A percentile compares a stretch with the other conserved stretches of the same genome.
Conservation (phyloP, 2,113 vertebrate species). For the Notothenia rossii region DNA sequence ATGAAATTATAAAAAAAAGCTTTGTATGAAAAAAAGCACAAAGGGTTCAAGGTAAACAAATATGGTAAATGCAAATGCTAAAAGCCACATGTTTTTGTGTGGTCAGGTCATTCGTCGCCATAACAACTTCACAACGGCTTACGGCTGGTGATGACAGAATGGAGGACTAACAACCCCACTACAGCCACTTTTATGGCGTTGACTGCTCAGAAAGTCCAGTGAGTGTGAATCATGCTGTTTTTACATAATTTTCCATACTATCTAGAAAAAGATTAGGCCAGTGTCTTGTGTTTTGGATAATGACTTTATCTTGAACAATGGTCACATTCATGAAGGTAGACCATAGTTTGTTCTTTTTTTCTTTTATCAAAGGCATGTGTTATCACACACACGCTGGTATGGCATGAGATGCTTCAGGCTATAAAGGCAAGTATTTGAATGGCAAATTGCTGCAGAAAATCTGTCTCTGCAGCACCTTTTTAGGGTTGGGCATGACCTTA, state of each 20-base stretch:
- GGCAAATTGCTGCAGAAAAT: slow-evolving; percentile 81
- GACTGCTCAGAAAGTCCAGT: slow-evolving; percentile 59
- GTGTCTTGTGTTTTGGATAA: slow-evolving; percentile 79
- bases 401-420: slow-evolving; percentile 68
- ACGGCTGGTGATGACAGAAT: slow-evolving; percentile 39
- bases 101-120: slow-evolving; percentile 49
- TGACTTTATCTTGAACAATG: slow-evolving; percentile 79
- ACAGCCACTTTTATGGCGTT: slow-evolving; percentile 51
- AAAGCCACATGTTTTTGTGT: slow-evolving; percentile 60
- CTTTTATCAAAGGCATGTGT: slow-evolving; percentile 82
- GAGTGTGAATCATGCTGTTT: slow-evolving; percentile 77
- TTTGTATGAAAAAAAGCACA: slow-evolving; percentile 28
- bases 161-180: slow-evolving; percentile 49
- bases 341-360: slow-evolving; percentile 74
- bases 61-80: slow-evolving; percentile 69
- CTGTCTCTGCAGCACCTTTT: slow-evolving; percentile 52
- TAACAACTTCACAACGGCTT: slow-evolving; percentile 59
- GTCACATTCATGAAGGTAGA: slow-evolving; percentile 78
- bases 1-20: slow-evolving; percentile 37
- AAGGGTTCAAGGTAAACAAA: slow-evolving; percentile 65
- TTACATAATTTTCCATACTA: slow-evolving; percentile 86
- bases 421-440: slow-evolving; percentile 82
- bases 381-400: slow-evolving; percentile 46
- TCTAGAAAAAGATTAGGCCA: slow-evolving; percentile 76
- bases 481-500: slow-evolving; percentile 44